These are phyloP conservation scores for Struthio camelus DNA, from an alignment of 2,113 vertebrate species.

Conservation along the genomic window DNA sequence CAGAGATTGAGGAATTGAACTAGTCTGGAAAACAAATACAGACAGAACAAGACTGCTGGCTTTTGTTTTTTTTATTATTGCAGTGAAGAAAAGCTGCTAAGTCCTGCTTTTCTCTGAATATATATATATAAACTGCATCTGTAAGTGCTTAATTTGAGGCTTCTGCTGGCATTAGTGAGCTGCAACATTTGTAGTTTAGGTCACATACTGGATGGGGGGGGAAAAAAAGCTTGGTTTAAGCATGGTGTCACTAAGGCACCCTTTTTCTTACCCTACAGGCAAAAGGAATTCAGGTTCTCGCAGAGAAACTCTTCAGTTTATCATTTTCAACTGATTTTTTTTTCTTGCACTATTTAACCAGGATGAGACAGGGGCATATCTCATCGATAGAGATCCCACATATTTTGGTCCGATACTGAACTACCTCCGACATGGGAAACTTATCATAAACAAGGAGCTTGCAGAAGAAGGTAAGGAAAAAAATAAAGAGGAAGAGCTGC, in stretches of 20 bases:
- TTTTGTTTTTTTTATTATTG: neutral
- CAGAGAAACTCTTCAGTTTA: neutral
- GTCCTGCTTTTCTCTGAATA: neutral
- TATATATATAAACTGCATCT: too few relatives aligned
- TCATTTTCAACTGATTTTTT: neutral
- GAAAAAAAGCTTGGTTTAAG: neutral
- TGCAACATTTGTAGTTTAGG: neutral
- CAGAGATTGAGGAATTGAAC: neutral
- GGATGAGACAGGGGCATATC: constrained; percentile 96
- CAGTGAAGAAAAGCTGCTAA: neutral
- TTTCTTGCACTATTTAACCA: constrained; percentile 41
- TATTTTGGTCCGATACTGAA: constrained; percentile 99
- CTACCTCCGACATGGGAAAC: constrained; percentile 98
- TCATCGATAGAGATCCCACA: constrained; percentile 97
- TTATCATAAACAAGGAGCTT: constrained; percentile 97
- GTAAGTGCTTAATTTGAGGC: neutral
- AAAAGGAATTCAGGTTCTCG: neutral
- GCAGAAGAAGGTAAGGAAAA: constrained; percentile 92
- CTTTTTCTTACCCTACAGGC: neutral
- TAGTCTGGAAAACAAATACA: neutral
- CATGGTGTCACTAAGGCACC: fast-evolving
- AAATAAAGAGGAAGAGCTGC: neutral
- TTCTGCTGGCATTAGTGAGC: neutral
- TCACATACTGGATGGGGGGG: neutral
- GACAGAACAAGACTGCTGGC: neutral